A percentile compares a stretch with the other conserved stretches of the same genome.
These are phyloP conservation scores for Nesogale talazaci DNA, from an alignment of 2,113 vertebrate species.

Conservation along the genomic window DNA sequence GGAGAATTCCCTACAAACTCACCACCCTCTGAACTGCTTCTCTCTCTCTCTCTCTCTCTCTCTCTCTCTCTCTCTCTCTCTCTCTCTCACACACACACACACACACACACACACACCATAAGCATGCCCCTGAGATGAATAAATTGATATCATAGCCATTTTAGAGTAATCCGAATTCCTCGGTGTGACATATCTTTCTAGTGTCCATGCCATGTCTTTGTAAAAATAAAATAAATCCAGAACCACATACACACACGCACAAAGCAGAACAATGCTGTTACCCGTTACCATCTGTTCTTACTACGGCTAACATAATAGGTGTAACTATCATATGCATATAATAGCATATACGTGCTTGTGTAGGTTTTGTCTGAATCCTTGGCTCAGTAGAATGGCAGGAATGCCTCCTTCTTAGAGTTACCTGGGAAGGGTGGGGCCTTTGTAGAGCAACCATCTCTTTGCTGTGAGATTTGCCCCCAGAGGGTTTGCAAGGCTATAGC, in stretches of 20 bases:
- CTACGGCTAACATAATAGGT: background rate
- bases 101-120: no score
- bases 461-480: no score
- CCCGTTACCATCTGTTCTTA: background rate
- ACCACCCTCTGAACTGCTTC: background rate
- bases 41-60: no score
- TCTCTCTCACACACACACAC: no score
- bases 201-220: background rate
- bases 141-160: background rate
- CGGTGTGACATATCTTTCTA: background rate
- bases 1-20: background rate
- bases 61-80: no score
- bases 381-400: background rate
- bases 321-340: background rate
- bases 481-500: no score
- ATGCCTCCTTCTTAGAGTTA: no score
- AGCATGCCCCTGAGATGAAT: background rate
- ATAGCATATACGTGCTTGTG: background rate
- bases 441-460: no score
- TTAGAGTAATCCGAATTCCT: background rate
- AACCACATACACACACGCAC: no score
- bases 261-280: background rate
- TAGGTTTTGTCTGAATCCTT: background rate
- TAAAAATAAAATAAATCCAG: no score
- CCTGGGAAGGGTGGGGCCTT: no score